These are phyloP conservation scores for Lypha dubia DNA, from an alignment of 2,888 invertebrate species.

Conservation along the genomic window DNA sequence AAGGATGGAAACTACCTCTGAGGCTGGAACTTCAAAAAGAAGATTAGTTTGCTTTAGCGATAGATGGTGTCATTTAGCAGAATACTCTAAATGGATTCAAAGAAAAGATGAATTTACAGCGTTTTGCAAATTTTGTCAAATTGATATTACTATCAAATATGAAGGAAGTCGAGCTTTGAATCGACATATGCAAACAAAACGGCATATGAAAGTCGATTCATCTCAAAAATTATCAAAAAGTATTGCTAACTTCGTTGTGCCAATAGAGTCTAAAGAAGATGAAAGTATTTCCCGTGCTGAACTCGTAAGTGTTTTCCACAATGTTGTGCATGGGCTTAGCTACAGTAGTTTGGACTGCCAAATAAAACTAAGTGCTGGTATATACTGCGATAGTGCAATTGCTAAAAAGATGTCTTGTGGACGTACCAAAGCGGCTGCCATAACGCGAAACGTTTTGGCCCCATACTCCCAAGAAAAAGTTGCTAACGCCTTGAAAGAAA, in stretches of 20 bases:
- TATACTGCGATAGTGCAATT: too few relatives aligned
- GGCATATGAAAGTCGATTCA: neutral
- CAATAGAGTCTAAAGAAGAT: neutral
- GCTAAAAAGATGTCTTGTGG: too few relatives aligned
- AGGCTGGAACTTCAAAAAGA: neutral
- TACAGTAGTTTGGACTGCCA: too few relatives aligned
- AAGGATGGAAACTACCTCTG: neutral
- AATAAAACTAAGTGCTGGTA: too few relatives aligned
- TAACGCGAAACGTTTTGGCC: neutral
- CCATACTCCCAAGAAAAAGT: slow-evolving; percentile 1
- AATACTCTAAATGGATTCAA: neutral
- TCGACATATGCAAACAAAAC: neutral
- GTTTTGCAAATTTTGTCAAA: neutral
- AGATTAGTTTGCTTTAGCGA: neutral
- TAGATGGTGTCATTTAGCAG: neutral
- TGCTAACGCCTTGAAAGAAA: neutral
- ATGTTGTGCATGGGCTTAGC: neutral
- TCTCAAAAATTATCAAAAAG: neutral
- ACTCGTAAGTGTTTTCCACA: neutral
- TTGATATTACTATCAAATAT: neutral
- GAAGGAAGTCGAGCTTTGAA: neutral
- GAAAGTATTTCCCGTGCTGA: neutral
- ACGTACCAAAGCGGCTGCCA: slow-evolving; percentile 2
- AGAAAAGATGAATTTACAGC: too few relatives aligned
- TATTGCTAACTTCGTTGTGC: too few relatives aligned